phyloP scores from a whole-genome alignment of 2,113 vertebrate species.

The Oceanites oceanicus region DNA sequence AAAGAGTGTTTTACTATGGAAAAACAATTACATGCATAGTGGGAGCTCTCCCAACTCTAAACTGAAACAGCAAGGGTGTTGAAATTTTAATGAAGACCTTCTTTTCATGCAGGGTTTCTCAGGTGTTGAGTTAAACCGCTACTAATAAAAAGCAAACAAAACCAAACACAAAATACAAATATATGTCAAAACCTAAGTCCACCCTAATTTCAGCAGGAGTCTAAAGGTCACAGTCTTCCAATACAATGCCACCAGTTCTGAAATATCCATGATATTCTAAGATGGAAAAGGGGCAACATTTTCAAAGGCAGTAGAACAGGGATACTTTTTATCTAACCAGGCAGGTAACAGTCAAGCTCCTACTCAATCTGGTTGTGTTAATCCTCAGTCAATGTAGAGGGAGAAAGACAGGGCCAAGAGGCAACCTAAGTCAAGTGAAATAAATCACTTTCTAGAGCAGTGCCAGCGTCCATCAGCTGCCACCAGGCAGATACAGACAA shows the following conservation, averaged over 20 bases:
- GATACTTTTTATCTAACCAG: not conserved
- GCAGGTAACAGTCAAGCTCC: not conserved
- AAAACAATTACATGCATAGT: conserved; percentile 50
- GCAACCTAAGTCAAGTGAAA: not conserved
- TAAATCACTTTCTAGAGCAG: not conserved
- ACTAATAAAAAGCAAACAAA: conserved; percentile 18
- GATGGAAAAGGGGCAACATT: not conserved
- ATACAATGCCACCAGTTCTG: not conserved
- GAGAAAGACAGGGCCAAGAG: not conserved
- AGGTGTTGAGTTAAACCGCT: conserved; percentile 32
- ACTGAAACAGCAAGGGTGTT: not conserved
- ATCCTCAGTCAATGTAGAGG: not conserved
- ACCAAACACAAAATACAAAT: not conserved
- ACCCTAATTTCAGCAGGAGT: not conserved
- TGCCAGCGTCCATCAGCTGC: not conserved
- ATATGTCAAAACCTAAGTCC: not conserved
- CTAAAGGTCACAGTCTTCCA: not conserved
- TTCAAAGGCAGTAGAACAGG: not conserved
- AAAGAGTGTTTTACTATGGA: conserved; percentile 5
- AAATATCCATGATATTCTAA: not conserved
- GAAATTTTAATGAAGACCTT: conserved; percentile 50
- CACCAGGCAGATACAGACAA: not conserved
- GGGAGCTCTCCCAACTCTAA: conserved; percentile 1
- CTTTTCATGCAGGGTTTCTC: conserved; percentile 29
- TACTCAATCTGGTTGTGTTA: not conserved